Conservation (phyloP, 2,113 vertebrate genomes). For the Egretta garzetta region DNA sequence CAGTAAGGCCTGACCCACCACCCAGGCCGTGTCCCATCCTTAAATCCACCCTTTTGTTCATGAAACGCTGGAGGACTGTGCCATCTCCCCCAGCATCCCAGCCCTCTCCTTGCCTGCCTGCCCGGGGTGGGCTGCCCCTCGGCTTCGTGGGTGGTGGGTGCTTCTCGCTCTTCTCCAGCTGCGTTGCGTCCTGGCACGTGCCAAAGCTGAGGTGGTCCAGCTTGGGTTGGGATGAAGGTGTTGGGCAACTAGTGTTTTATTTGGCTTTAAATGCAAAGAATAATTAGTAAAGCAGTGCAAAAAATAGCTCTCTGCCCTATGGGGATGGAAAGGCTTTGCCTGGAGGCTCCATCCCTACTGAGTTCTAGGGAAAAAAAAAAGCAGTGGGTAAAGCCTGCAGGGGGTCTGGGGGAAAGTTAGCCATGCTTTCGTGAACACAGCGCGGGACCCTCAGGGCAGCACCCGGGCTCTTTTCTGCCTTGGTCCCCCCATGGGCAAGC, state of each 20-base stretch:
- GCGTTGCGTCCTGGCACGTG: not conserved
- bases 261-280: not conserved
- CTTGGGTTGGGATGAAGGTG: not conserved
- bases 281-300: not conserved
- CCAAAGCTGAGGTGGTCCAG: not conserved
- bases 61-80: not conserved
- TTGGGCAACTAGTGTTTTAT: not conserved
- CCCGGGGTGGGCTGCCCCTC: not conserved
- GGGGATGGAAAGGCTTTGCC: not conserved
- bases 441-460: not conserved
- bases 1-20: not conserved
- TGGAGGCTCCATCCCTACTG: not conserved
- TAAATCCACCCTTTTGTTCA: not conserved
- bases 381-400: not conserved
- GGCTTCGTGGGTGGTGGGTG: not conserved
- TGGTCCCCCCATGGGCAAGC: accelerated
- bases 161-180: not conserved
- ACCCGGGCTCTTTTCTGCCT: not conserved
- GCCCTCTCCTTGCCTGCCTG: not conserved
- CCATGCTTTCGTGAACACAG: accelerated
- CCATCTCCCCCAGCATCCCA: not conserved
- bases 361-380: not conserved
- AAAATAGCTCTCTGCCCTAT: not conserved
- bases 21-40: not conserved
- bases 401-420: no score